These are phyloP conservation scores for Uromys caudimaculatus DNA, from an alignment of 2,797 vertebrate species.

Conservation along the genomic window DNA sequence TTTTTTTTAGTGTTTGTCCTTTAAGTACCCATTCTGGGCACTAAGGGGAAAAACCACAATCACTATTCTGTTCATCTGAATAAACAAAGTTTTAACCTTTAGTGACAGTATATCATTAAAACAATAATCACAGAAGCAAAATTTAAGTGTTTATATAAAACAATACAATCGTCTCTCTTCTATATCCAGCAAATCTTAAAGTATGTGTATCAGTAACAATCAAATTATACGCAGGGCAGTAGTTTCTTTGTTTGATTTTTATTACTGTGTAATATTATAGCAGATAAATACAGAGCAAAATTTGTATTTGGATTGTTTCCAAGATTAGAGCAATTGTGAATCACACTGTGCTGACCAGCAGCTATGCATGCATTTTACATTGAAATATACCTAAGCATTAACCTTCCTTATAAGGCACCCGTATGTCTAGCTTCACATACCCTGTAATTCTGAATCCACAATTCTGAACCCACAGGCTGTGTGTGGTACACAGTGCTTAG, in stretches of 20 bases:
- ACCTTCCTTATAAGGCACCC: background rate
- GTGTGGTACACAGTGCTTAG: background rate
- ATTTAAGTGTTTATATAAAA: background rate
- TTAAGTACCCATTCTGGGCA: background rate
- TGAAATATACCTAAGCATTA: background rate
- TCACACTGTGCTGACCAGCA: background rate
- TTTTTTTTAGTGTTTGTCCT: background rate
- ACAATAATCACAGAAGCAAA: background rate
- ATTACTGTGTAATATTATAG: background rate
- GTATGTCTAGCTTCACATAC: background rate
- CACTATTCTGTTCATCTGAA: background rate
- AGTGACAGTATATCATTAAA: background rate
- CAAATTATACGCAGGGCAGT: background rate
- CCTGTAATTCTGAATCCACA: background rate
- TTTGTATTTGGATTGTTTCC: constrained; percentile 4
- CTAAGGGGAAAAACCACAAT: background rate
- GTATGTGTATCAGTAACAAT: background rate
- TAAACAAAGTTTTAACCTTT: background rate
- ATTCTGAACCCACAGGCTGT: background rate
- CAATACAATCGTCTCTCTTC: background rate
- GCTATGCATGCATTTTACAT: background rate
- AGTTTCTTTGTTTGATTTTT: constrained; percentile 15
- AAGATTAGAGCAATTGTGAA: background rate
- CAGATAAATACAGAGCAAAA: background rate
- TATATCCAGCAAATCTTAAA: background rate